Evolutionary conservation across 1,140 invertebrate genomes (phyloP), one percentile per base, ranked within the genome.

Genomic region (Temnothorax curvispinosus): DNA sequence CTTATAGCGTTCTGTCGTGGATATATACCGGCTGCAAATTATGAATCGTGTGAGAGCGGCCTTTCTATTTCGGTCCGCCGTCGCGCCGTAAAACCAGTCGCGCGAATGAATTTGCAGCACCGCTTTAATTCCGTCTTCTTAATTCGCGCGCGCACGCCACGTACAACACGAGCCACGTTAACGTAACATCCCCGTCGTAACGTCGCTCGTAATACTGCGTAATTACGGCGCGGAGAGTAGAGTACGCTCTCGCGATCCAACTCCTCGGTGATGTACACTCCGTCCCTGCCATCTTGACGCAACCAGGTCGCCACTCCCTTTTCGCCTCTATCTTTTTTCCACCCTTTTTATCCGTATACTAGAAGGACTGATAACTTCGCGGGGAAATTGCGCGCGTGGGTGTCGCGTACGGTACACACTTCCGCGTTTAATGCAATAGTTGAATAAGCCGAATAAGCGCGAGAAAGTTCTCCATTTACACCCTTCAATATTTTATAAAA

Each of bases 111-210:
- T 84, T 84, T 84, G 27, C 69, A 60, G 80, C 80, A 38, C 27
- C 69, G 69, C 80, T 47, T 75, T 84, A 84, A 84, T 84, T 62
- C 54, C 69, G 62, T 84, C 69, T 84, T 75, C 80, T 84, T 84
- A 84, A 84, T 84, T 84, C 80, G 67, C 52, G 78, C 38, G 67
- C 41, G 18, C 67, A 56, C 54, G 13, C 69, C 67, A 58, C 80
- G 80, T 82, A 82, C 52, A 84, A 74, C 80, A 50, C 54, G 54
- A 75, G 56, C 67, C 41, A 60, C 52, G 54, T 84, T 84, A 82
- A 82, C 67, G 67, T 82, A 82, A 82, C 80, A 81, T 72, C 78
- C 78, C 78, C 65, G 80, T 47, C 67, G 67, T 82, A 82, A 82
- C 67, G 80, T 18, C 67, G 67, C 67, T 72, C 78, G 80, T 82